Evolutionary conservation across 1,140 invertebrate genomes (phyloP).

Genomic region (Drosophila arawakana): DNA sequence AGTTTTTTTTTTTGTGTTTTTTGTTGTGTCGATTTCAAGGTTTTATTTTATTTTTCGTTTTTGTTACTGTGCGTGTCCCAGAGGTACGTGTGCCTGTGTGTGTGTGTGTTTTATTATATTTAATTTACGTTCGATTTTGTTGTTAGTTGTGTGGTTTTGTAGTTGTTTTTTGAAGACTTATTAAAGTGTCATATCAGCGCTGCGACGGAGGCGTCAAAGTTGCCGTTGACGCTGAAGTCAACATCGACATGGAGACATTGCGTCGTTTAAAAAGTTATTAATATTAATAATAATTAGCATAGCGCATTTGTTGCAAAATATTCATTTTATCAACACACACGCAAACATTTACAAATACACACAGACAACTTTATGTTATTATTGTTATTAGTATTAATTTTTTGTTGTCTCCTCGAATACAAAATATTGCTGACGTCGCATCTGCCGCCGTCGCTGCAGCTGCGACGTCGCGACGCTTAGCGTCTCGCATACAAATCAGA

Average conservation of each 20-base stretch:
- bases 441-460: conserved; percentile 60
- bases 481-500: conserved; percentile 47
- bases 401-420: conserved; percentile 64
- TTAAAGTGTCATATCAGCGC: conserved; percentile 35
- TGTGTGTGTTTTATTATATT: conserved; percentile 45
- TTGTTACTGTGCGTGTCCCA: conserved; percentile 38
- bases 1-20: conserved; percentile 46
- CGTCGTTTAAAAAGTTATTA: conserved; percentile 52
- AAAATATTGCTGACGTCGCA: conserved; percentile 76
- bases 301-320: conserved; percentile 44
- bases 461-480: conserved; percentile 28
- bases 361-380: conserved; percentile 26
- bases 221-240: conserved; percentile 18
- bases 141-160: conserved; percentile 40
- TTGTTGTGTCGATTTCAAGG: conserved; percentile 45
- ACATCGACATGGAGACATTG: conserved; percentile 16
- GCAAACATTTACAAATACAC: background rate
- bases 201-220: conserved; percentile 18
- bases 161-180: conserved; percentile 21
- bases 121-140: conserved; percentile 51
- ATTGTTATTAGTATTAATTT: conserved; percentile 20
- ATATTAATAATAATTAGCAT: conserved; percentile 48
- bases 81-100: conserved; percentile 6
- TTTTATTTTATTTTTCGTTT: conserved; percentile 46
- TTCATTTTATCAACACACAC: conserved; percentile 18